Percentiles rank a stretch among this genome's conserved stretches.
Conservation (phyloP, 2,113 vertebrate genomes). For the Copsychus sechellarum region DNA sequence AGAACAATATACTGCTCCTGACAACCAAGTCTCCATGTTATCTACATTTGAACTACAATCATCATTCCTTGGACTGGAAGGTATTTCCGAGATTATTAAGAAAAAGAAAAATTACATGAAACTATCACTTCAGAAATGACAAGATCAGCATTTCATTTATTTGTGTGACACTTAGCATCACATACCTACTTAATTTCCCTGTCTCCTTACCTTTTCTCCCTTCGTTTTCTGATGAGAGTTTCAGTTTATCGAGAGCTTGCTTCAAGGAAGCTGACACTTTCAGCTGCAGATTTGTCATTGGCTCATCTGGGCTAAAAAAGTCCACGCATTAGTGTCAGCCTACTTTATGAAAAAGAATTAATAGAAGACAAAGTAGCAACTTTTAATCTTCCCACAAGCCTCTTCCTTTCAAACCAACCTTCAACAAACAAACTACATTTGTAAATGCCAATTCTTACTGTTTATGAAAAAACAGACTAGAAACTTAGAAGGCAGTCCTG, state of each 20-base stretch:
- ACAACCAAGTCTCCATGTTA: background rate
- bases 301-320: slow-evolving; percentile 86
- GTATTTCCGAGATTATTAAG: background rate
- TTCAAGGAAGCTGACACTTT: slow-evolving; percentile 92
- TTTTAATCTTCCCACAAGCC: background rate
- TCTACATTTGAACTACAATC: background rate
- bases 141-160: background rate
- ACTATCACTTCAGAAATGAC: background rate
- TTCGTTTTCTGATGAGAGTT: slow-evolving; percentile 79
- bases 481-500: background rate
- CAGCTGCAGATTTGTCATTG: slow-evolving; percentile 83
- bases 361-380: background rate
- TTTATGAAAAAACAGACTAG: background rate
- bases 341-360: background rate
- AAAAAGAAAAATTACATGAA: background rate
- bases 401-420: background rate
- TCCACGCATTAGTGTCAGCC: background rate
- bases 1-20: background rate
- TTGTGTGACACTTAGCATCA: background rate
- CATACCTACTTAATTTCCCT: background rate
- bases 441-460: background rate
- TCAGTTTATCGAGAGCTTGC: slow-evolving; percentile 90
- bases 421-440: background rate
- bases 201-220: slow-evolving; percentile 79
- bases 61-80: background rate